phyloP scores from a whole-genome alignment of 2,888 invertebrate species.

The Cancer borealis region DNA sequence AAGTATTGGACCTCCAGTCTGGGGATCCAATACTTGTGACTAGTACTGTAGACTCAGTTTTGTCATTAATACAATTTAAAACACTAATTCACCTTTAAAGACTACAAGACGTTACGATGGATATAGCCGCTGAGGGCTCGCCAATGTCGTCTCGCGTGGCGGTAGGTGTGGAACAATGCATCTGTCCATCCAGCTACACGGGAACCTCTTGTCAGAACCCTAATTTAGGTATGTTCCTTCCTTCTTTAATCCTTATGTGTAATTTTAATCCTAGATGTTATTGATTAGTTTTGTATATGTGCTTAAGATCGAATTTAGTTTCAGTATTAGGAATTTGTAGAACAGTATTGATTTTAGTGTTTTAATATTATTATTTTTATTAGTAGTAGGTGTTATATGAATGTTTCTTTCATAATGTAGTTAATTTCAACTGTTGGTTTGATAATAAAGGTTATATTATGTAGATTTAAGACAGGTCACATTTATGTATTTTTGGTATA shows the following conservation, averaged over 20 bases:
- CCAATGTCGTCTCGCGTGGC: slow-evolving; percentile 86
- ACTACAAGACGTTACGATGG: slow-evolving; percentile 89
- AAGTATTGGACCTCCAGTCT: too few species aligned
- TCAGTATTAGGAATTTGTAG: background rate
- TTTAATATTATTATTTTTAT: background rate
- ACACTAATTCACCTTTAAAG: slow-evolving; percentile 80
- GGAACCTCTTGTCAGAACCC: slow-evolving; percentile 92
- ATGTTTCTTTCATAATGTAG: background rate
- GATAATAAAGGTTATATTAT: too few species aligned
- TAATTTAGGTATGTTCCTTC: slow-evolving; percentile 69
- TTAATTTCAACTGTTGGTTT: background rate
- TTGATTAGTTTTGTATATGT: background rate
- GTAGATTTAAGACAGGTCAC: too few species aligned
- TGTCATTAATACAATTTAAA: too few species aligned
- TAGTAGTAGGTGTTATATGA: background rate
- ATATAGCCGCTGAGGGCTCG: slow-evolving; percentile 80
- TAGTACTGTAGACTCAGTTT: too few species aligned
- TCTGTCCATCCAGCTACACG: slow-evolving; percentile 89
- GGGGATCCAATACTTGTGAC: too few species aligned
- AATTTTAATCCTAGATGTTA: background rate
- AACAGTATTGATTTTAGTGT: background rate
- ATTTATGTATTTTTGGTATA: too few species aligned
- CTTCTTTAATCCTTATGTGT: background rate
- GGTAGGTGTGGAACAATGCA: slow-evolving; percentile 91
- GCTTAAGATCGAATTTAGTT: background rate